Base-by-base conservation (phyloP, 2,113 vertebrate species). In the Tichodroma muraria region DNA sequence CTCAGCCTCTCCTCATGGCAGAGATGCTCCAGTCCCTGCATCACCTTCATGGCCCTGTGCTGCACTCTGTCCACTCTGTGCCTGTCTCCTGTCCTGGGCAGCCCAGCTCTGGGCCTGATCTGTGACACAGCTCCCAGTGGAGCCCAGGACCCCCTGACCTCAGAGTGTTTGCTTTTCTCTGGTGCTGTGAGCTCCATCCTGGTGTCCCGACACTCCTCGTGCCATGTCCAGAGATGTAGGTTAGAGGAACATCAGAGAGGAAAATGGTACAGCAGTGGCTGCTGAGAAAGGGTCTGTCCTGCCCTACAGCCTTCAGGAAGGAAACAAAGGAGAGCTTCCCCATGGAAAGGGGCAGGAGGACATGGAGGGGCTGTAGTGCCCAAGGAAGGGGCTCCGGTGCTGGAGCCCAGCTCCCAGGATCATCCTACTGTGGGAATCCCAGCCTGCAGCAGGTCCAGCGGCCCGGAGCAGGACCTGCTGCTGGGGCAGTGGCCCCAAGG, bases 271-370 rank as follows among this genome's bases (percentile, higher is more conserved):
- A 31, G 59, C 38, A 44, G 30, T 28, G 19, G 24, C 24, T 6
- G 6, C 52, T n/a, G 47, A 47, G 63, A 45, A 72, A 80, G 57
- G 33, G 9, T 27, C 60, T 79, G 61, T 57, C 31, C 68, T 79
- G 40, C 22, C 28, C 61, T 33, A 1, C 0, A 0, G 40, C 45
- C 35, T 59, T 24, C 2, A 5, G 50, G 31, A 54, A 70, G 45
- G 54, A 61, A 38, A 22, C 11, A 25, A 44, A 11, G 49, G 37
- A 52, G 69, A 81, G n/a, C 38, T 54, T 28, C 35, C 37, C 31
- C 15, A 10, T 1, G 24, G 75, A 37, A 59, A 57, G 31, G 59
- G 31, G 9, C 65, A 54, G 53, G 60, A 72, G 38, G 80, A 59
- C 54, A 31, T 25, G 52, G 28, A 78, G 50, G 45, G 22, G 13